Evolutionary conservation across 2,113 vertebrate species (phyloP), one percentile per base, ranked within the genome.

Genomic region (crab-eating macaque (Macaca fascicularis)): DNA sequence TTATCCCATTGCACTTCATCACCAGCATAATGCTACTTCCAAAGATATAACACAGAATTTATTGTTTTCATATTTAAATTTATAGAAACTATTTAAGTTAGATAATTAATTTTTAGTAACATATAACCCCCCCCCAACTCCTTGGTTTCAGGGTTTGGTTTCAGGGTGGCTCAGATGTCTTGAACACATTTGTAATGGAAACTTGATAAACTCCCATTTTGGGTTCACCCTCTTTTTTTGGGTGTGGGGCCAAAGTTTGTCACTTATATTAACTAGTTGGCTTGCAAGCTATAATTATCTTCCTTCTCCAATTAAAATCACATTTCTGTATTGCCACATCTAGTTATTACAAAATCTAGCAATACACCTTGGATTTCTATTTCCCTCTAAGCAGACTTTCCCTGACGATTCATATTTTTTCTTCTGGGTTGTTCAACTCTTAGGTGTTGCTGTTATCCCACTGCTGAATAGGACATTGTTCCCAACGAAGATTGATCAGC

Each of bases 231-330:
- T 95, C 67, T 96, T 93, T 74, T 64, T 50, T 94, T 93, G 97
- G 96, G 96, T 86, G 84, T 94, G 92, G 96, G 90, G 50, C 89
- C 55, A 43, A 95, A 8, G n/a, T 78, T 88, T 98, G 95, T 97
- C 93, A 90, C 45, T 88, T 17, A 91, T 61, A 76, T 69, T 96
- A 97, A 85, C 72, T 91, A 81, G 57, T 82, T 95, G 93, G 57
- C 69, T 96, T 69, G 43, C 91, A 97, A 96, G 55, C 96, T 91
- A 27, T 98, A 97, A 98, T 97, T 97, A 97, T 96, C 89, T 91
- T 94, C 76, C 94, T 96, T 92, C 93, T 97, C 96, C 93, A 94
- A 70, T 97, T 97, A 93, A 97, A 96, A 84, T 86, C 78, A 84
- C 48, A 95, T 98, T 80, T 97, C 27, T 96, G 13, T 94, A 90